A percentile compares a stretch with the other conserved stretches of the same genome.
Evolutionary conservation across 2,797 vertebrate species (phyloP).

Genomic region (Siniperca undulata): DNA sequence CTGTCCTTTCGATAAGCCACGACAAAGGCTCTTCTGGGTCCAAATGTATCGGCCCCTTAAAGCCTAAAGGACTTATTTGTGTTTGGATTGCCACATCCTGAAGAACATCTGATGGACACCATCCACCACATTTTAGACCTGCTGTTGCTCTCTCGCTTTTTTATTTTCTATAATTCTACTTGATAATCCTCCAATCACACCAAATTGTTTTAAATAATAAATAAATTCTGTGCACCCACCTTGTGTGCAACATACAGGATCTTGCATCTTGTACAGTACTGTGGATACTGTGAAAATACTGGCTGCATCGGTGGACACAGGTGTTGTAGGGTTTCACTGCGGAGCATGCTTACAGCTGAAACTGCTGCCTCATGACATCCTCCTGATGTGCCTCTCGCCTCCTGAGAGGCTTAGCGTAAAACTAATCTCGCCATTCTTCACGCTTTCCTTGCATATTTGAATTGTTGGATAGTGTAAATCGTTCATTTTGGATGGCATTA

Average conservation of each 20-base stretch:
- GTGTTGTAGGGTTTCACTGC: conserved; percentile 31
- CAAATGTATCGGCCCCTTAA: no score
- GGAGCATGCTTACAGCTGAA: conserved; percentile 2
- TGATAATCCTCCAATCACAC: neutral
- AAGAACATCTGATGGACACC: neutral
- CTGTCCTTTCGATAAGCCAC: no score
- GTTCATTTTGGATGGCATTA: neutral
- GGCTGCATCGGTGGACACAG: conserved; percentile 46
- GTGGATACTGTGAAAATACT: conserved; percentile 31
- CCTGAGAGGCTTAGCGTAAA: conserved; percentile 1
- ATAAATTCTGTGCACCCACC: neutral
- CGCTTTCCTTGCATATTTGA: neutral
- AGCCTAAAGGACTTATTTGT: no score
- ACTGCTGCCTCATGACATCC: conserved; percentile 40
- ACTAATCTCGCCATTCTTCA: conserved; percentile 19
- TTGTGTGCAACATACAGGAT: neutral
- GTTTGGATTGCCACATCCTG: no score
- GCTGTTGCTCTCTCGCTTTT: neutral
- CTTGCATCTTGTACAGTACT: no score
- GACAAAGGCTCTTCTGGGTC: no score
- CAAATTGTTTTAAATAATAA: neutral
- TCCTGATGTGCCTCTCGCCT: conserved; percentile 15
- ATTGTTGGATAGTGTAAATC: neutral
- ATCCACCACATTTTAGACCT: no score
- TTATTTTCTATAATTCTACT: neutral